Percentiles rank a stretch among this genome's conserved stretches.
Evolutionary conservation across 2,113 vertebrate species (phyloP).

Genomic region (Prunella himalayana): DNA sequence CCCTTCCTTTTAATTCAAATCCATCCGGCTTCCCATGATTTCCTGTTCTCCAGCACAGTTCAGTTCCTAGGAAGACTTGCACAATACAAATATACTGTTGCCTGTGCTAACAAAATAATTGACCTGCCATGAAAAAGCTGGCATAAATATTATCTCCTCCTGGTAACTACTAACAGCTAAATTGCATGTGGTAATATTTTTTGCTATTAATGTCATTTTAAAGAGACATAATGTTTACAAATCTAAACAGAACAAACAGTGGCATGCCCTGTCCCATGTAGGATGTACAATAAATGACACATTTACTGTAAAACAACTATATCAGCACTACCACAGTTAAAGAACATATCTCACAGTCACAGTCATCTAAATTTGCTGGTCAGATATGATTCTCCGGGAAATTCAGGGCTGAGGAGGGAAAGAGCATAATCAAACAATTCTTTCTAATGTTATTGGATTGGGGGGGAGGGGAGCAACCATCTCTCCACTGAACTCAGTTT

Average conservation of each 20-base stretch:
- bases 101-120: slow-evolving; percentile 39
- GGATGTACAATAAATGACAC: neutral
- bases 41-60: slow-evolving; percentile 10
- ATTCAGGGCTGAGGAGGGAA: neutral
- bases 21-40: slow-evolving; percentile 23
- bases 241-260: neutral
- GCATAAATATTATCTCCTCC: slow-evolving; percentile 21
- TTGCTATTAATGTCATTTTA: neutral
- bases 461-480: neutral
- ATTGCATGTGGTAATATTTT: neutral
- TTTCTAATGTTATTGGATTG: neutral
- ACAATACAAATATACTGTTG: slow-evolving; percentile 23
- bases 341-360: neutral
- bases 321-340: neutral
- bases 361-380: neutral
- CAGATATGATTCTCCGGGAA: neutral
- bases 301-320: neutral
- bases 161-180: neutral
- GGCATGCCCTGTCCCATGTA: neutral
- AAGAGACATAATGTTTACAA: neutral
- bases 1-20: slow-evolving; percentile 31
- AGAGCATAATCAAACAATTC: neutral
- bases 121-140: neutral
- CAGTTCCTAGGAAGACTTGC: slow-evolving; percentile 58
- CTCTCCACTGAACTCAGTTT: neutral